phyloP scores from a whole-genome alignment of 2,797 vertebrate species.

The Leptodactylus fallax region DNA sequence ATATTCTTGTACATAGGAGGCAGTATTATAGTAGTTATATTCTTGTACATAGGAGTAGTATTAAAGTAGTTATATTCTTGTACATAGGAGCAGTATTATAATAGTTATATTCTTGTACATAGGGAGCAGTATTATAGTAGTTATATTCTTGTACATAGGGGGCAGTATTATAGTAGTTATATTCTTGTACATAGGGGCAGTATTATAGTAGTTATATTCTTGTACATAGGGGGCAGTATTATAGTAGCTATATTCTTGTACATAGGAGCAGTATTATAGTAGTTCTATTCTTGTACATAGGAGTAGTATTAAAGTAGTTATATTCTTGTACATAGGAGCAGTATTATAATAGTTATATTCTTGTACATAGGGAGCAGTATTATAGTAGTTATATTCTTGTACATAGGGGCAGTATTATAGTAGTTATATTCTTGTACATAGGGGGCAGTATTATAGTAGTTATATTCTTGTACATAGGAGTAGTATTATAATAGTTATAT shows the following conservation, averaged over 20 bases:
- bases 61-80: conserved; percentile 6
- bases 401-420: no score
- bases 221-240: no score
- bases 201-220: background rate
- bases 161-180: background rate
- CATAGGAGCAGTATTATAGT: background rate
- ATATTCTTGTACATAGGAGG: background rate
- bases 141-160: background rate
- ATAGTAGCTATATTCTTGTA: no score
- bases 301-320: background rate
- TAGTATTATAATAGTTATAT: conserved; percentile 12
- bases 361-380: background rate
- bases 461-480: background rate
- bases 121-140: background rate
- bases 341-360: conserved; percentile 4
- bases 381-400: conserved; percentile 2
- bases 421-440: no score
- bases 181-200: background rate
- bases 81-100: conserved; percentile 1
- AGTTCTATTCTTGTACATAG: background rate
- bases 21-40: background rate
- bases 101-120: background rate
- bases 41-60: background rate
- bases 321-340: background rate
- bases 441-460: conserved; percentile 4